These are phyloP conservation scores for Stratiomys singularior DNA, from an alignment of 2,888 invertebrate species.

Conservation along the genomic window DNA sequence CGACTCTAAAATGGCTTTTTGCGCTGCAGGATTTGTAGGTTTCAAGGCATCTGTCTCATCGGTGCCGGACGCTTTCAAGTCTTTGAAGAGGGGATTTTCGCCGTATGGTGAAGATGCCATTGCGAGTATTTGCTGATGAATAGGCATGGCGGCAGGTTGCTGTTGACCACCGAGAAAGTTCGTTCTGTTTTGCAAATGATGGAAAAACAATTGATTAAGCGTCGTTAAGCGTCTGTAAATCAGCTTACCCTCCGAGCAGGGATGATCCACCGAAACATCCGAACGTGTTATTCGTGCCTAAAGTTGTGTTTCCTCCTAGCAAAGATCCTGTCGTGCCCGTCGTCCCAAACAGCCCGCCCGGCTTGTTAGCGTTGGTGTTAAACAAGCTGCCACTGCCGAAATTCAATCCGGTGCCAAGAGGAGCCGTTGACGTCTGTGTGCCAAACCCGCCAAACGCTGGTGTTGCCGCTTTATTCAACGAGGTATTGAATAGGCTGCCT, in stretches of 20 bases:
- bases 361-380: slow-evolving; percentile 63
- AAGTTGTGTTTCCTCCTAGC: slow-evolving; percentile 64
- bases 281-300: slow-evolving; percentile 58
- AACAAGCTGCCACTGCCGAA: slow-evolving; percentile 62
- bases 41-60: slow-evolving; percentile 73
- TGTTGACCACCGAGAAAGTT: slow-evolving; percentile 57
- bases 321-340: slow-evolving; percentile 61
- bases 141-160: slow-evolving; percentile 64
- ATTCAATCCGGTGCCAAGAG: slow-evolving; percentile 54
- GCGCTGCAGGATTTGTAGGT: slow-evolving; percentile 77
- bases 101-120: slow-evolving; percentile 87
- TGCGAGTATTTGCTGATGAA: slow-evolving; percentile 79
- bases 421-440: slow-evolving; percentile 60
- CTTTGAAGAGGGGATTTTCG: slow-evolving; percentile 85
- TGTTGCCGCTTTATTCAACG: slow-evolving; percentile 65
- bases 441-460: slow-evolving; percentile 71
- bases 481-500: slow-evolving; percentile 61
- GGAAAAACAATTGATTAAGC: neutral
- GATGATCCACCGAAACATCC: slow-evolving; percentile 33
- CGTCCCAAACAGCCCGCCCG: slow-evolving; percentile 67
- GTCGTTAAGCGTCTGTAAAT: too few species aligned
- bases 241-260: slow-evolving; percentile 54
- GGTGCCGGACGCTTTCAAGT: slow-evolving; percentile 69
- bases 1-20: slow-evolving; percentile 72
- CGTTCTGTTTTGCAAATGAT: slow-evolving; percentile 49